Base-by-base conservation (phyloP, 2,113 vertebrate species). In the Morone chrysops region DNA sequence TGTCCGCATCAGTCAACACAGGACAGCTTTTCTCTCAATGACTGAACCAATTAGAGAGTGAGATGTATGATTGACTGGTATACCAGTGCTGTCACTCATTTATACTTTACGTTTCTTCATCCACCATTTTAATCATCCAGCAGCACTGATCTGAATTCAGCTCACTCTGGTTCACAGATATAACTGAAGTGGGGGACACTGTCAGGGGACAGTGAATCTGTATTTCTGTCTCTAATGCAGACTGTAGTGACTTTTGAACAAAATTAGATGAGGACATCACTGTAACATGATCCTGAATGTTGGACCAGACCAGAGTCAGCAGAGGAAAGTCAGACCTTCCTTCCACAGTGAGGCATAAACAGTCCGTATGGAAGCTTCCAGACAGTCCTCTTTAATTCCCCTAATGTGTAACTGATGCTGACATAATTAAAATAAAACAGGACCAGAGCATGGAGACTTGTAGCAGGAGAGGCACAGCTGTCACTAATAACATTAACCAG, bases 21-120 rank as follows among this genome's bases (percentile, higher is more conserved):
- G 25, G 31, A 62, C 22, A 51, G 71, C 22, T 50, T 50, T 48
- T 40, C 57, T 6, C 1, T 1, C 0, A 5, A 17, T 16, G 45
- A 61, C 45, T 50, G 59, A 47, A n/a, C 9, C 22, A 36, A 8
- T 60, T 10, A 53, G 8, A 63, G 73, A 53, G 36, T 65, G 20
- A 65, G 36, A 12, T 25, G 31, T 22, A 10, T 53, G 60, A 65
- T 13, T 41, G 73, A 53, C 73, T 5, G 73, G 60, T 47, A 63
- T 63, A 75, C 36, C 59, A 65, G 8, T 2, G 59, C 36, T 75
- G 59, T 63, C 60, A 41, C 20, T 75, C 20, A 63, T 16, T 72
- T 2, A 22, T 63, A 25, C 25, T 61, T 61, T 18, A 61, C 38
- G 56, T 73, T 36, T 8, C 69, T 56, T 20, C 8, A 47, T 36